Conservation (phyloP, 1,140 invertebrate species). For the Heliconius hewitsoni region DNA sequence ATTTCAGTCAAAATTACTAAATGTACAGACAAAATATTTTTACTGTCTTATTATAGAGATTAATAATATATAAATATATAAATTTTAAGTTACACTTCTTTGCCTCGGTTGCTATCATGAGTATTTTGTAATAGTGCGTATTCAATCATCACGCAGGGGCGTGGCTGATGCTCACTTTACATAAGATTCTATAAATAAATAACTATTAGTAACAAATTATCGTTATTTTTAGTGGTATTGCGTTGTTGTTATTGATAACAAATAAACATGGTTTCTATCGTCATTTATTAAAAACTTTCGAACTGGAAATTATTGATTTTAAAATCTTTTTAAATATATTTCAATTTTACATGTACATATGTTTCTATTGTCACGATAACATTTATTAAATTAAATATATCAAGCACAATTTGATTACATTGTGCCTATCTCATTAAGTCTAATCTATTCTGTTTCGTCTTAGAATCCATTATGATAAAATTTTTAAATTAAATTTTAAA, state of each 20-base stretch:
- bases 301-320: background rate
- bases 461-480: too few relatives aligned
- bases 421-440: too few relatives aligned
- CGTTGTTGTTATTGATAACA: background rate
- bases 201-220: background rate
- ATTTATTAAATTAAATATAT: too few relatives aligned
- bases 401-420: too few relatives aligned
- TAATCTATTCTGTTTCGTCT: too few relatives aligned
- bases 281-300: background rate
- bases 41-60: too few relatives aligned
- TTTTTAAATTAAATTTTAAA: too few relatives aligned
- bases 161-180: background rate
- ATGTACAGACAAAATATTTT: too few relatives aligned
- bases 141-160: constrained; percentile 1
- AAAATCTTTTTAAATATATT: too few relatives aligned
- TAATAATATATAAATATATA: background rate
- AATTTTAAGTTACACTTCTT: background rate
- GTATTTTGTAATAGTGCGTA: constrained; percentile 12
- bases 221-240: constrained; percentile 2
- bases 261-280: background rate
- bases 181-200: constrained; percentile 8
- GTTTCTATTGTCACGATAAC: too few relatives aligned
- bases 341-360: too few relatives aligned
- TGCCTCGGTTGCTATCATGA: background rate
- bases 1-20: too few relatives aligned